phyloP scores from a whole-genome alignment of 2,113 vertebrate species.

The Bombycilla garrulus region DNA sequence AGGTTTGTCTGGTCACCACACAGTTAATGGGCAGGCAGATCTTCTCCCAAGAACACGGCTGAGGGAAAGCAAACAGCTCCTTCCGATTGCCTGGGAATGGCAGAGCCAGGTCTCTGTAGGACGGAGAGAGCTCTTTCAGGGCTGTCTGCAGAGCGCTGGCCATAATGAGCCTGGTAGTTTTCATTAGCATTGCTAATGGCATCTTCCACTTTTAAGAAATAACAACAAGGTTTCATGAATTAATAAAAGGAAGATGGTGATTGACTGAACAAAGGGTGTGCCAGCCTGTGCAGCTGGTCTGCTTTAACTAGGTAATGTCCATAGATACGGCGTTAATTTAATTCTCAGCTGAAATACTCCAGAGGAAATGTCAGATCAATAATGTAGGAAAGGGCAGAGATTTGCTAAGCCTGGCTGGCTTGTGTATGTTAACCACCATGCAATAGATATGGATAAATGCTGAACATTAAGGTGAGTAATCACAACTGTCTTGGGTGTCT shows the following conservation, averaged over 20 bases:
- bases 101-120: background rate
- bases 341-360: slow-evolving; percentile 63
- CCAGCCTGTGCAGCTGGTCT: slow-evolving; percentile 15
- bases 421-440: background rate
- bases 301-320: slow-evolving; percentile 50
- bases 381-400: slow-evolving; percentile 55
- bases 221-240: slow-evolving; percentile 49
- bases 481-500: slow-evolving; percentile 32
- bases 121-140: background rate
- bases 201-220: slow-evolving; percentile 40
- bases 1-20: background rate
- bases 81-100: background rate
- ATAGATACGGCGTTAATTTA: slow-evolving; percentile 34
- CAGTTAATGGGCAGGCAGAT: background rate
- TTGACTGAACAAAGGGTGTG: slow-evolving; percentile 48
- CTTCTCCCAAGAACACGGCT: background rate
- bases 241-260: slow-evolving; percentile 48
- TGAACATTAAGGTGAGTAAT: slow-evolving; percentile 41
- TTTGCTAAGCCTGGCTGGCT: slow-evolving; percentile 48
- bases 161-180: slow-evolving; percentile 12
- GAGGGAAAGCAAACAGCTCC: background rate
- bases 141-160: background rate
- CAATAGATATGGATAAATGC: slow-evolving; percentile 41
- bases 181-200: slow-evolving; percentile 60
- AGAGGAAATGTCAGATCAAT: slow-evolving; percentile 66